Evolutionary conservation across 2,797 vertebrate genomes (phyloP).

Genomic region (Hirundo rustica): DNA sequence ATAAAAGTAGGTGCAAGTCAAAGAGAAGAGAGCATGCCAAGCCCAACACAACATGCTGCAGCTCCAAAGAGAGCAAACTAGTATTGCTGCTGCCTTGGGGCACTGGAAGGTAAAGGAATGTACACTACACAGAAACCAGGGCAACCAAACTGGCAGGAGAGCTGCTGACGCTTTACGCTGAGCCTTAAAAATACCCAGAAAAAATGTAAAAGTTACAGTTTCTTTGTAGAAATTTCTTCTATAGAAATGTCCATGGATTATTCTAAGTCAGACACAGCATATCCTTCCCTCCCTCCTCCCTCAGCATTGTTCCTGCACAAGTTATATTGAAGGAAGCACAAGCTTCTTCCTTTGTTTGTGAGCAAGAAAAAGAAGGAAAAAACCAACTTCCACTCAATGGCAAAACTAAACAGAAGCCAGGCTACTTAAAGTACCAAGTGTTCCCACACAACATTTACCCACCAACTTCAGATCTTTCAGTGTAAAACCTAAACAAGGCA

Average conservation of each 20-base stretch:
- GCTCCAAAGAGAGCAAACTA: not conserved
- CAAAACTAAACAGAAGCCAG: slow-evolving; percentile 65
- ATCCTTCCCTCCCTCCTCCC: slow-evolving; percentile 39
- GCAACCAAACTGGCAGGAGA: slow-evolving; percentile 19
- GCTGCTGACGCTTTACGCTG: not conserved
- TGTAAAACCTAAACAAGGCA: slow-evolving; percentile 48
- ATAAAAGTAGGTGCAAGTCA: not conserved
- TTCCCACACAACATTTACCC: slow-evolving; percentile 67
- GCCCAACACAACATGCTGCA: not conserved
- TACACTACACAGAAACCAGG: slow-evolving; percentile 20
- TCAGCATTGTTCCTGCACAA: slow-evolving; percentile 43
- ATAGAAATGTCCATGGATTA: not conserved
- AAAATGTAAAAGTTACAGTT: not conserved
- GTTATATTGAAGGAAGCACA: slow-evolving; percentile 40
- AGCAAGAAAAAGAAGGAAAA: slow-evolving; percentile 48
- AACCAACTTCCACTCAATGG: slow-evolving; percentile 55
- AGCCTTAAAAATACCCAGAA: not conserved
- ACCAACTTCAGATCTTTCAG: slow-evolving; percentile 59
- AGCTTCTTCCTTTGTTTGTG: slow-evolving; percentile 59
- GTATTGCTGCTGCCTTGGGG: slow-evolving; percentile 2
- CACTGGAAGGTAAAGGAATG: not conserved
- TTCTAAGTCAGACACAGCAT: not conserved
- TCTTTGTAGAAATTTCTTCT: not conserved
- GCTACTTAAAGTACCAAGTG: slow-evolving; percentile 65
- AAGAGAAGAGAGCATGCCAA: not conserved